Evolutionary conservation across 2,113 vertebrate genomes (phyloP).

Genomic region (Apodemus speciosus): DNA sequence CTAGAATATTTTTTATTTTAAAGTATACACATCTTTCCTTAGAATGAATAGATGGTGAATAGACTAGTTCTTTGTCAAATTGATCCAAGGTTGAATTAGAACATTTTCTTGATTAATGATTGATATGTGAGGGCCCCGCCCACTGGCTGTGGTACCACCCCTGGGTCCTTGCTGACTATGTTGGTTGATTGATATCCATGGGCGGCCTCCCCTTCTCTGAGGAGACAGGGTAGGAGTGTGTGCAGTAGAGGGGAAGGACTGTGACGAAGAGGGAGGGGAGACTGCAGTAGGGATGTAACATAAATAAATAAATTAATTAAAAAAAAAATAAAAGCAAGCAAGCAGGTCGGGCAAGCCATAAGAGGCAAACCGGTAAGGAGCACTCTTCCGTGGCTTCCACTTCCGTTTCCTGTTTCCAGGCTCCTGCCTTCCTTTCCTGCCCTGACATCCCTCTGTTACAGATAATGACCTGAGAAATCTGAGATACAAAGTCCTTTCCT

Average conservation of each 20-base stretch:
- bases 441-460: background rate
- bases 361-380: background rate
- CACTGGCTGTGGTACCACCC: background rate
- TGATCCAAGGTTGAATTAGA: background rate
- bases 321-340: too few relatives aligned
- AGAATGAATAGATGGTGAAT: background rate
- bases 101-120: background rate
- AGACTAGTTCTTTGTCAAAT: background rate
- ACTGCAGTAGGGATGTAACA: too few relatives aligned
- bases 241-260: too few relatives aligned
- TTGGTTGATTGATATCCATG: too few relatives aligned
- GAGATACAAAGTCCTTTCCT: background rate
- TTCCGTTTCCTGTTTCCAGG: background rate
- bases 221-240: too few relatives aligned
- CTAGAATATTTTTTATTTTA: conserved; percentile 6
- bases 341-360: background rate
- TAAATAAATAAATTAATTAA: too few relatives aligned
- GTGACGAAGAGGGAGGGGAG: too few relatives aligned
- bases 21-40: background rate
- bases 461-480: background rate
- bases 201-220: too few relatives aligned
- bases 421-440: background rate
- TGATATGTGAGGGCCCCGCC: background rate
- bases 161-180: background rate
- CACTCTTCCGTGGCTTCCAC: background rate